A percentile compares a stretch with the other conserved stretches of the same genome.
phyloP scores from a whole-genome alignment of 2,113 vertebrate genomes.

The Aspidoscelis tigris region DNA sequence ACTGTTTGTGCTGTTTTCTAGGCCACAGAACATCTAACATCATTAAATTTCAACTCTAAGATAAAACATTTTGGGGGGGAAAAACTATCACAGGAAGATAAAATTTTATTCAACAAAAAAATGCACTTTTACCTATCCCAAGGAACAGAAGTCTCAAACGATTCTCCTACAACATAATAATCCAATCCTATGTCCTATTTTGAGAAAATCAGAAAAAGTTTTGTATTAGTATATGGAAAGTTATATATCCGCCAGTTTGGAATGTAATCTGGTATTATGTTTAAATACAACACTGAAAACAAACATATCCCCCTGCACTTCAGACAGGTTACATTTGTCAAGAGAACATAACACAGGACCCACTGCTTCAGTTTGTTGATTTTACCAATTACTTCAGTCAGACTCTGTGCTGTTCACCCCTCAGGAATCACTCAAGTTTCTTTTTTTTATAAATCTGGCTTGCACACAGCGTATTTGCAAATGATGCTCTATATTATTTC shows the following conservation, averaged over 20 bases:
- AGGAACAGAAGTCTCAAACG: conserved; percentile 98
- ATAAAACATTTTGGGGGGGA: background rate
- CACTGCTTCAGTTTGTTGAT: background rate
- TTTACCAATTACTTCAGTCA: background rate
- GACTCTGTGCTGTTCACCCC: background rate
- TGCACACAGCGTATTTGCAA: background rate
- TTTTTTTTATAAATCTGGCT: background rate
- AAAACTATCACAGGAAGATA: background rate
- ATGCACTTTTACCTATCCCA: conserved; percentile 94
- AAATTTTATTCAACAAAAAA: background rate
- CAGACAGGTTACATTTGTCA: conserved; percentile 14
- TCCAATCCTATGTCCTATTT: conserved; percentile 94
- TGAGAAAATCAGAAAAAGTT: conserved; percentile 52
- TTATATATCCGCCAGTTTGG: conserved; percentile 3
- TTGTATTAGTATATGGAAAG: conserved; percentile 13
- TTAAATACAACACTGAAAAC: conserved; percentile 3
- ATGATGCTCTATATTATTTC: background rate
- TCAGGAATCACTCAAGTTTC: background rate
- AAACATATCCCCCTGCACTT: background rate
- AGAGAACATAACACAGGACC: background rate
- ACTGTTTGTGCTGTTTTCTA: background rate
- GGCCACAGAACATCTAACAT: background rate
- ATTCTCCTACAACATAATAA: conserved; percentile 95
- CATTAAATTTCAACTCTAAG: background rate
- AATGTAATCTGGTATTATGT: conserved; percentile 17